Base-by-base conservation (phyloP, 2,113 vertebrate species). In the Sinocyclocheilus anshuiensis region DNA sequence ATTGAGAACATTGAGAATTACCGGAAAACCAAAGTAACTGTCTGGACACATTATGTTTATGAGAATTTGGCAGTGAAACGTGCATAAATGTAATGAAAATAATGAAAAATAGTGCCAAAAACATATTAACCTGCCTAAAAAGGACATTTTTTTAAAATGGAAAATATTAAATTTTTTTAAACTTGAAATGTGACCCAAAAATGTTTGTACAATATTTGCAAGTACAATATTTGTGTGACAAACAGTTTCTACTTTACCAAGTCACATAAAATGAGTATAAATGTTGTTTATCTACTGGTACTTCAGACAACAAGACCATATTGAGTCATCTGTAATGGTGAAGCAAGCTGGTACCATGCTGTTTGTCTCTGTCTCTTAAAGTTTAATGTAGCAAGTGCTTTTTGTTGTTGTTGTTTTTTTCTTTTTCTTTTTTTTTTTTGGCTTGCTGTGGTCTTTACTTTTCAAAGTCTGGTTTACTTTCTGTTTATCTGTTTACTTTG, bases 401-500 rank as follows among this genome's bases (percentile, higher is more conserved):
- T 75, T 75, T 48, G 12, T 76, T n/a, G 5, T 24, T 75, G n/a
- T 55, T 50, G 45, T 76, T 45, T 7, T 75, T 75, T 42, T 22
- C 1, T 4, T 0, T n/a, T 72, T 71, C n/a, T 36, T 4, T 1
- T 16, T 13, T n/a, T 78, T 18, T 26, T 24, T 63, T 61, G 33
- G 33, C 67, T 22, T 67, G 36, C 26, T 80, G 50, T 80, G 22
- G 77, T 53, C 11, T 76, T 48, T 76, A 26, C 3, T 83, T 76
- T 63, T 24, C 39, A 74, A 33, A 57, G 29, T 36, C 29, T 33
- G 29, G 29, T 33, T 33, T 33, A 26, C 33, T 39, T 33, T 33
- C 29, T 33, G 29, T 33, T 33, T 75, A 71, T 59, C 36, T 89
- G 67, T 90, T n/a, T 55, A 57, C 20, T 77, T 42, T 80, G 77